Conservation (phyloP, 1,140 invertebrate genomes). For the Arion vulgaris region DNA sequence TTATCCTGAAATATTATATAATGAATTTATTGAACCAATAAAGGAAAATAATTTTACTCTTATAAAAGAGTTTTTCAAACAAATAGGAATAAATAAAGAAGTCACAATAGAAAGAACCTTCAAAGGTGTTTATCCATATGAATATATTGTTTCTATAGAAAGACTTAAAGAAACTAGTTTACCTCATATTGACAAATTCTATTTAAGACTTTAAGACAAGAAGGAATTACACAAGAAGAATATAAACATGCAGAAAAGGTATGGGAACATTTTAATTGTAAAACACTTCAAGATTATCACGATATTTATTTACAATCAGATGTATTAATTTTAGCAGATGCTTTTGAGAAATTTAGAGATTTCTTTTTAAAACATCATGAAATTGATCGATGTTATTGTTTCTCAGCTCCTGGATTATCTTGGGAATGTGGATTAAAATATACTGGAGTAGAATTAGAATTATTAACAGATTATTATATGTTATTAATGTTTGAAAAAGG, state of each 20-base stretch:
- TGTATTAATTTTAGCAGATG: slow-evolving; percentile 56
- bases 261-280: background rate
- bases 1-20: background rate
- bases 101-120: slow-evolving; percentile 3
- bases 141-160: background rate
- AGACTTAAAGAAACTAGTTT: background rate
- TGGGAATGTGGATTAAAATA: slow-evolving; percentile 56
- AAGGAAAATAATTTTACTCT: no score
- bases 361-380: slow-evolving; percentile 46
- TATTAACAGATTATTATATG: slow-evolving; percentile 37
- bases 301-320: slow-evolving; percentile 33
- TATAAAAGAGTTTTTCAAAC: no score
- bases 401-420: slow-evolving; percentile 51
- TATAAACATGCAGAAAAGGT: background rate
- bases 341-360: slow-evolving; percentile 72
- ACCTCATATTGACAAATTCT: background rate
- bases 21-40: no score
- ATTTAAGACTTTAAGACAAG: background rate
- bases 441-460: slow-evolving; percentile 52
- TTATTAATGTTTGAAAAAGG: slow-evolving; percentile 31
- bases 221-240: background rate
- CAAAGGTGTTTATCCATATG: slow-evolving; percentile 3
- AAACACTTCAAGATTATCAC: slow-evolving; percentile 9
- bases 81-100: no score
- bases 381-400: slow-evolving; percentile 59